Evolutionary conservation across 2,888 invertebrate genomes (phyloP), one percentile per base, ranked within the genome.

Genomic region (Malthinus flaveolus): DNA sequence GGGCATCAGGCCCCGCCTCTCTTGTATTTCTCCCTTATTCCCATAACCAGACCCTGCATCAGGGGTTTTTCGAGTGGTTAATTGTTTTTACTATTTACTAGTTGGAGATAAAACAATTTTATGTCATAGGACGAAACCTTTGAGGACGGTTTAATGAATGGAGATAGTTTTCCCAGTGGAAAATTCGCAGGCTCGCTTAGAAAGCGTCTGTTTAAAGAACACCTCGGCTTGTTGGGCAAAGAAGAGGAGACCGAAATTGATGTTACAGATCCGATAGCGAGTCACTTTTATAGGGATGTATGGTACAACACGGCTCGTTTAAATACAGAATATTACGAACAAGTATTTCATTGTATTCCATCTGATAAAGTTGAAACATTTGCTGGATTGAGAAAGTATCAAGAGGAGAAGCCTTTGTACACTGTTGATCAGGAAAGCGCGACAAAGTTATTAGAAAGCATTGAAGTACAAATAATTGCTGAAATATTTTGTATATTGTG

Each of bases 301-400:
- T 98, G 97, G 97, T 83, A 89, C 65, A 83, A 85, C 46, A 90
- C 86, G 5, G 95, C 97, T 0, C 83, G 81, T 44, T 80, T 81
- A 34, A 99, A 99, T 75, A 96, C 97, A 0, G 86, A 89, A 62
- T 86, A 95, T 46, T 98, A 90, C 78, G 97, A 97, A 73, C 81
- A 87, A 80, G 92, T 97, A 1, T 98, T 98, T 80, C 89, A 89
- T 70, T 91, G 93, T 64, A 86, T 97, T 69, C 97, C 98, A 5
- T 89, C 91, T 0, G 91, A 98, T 79, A 81, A 82, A 62, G 88
- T 95, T 0, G 86, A 87, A 67, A 87, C 86, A 3, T 96, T 96
- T 77, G 83, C 85, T 0, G 86, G 89, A 66, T 80, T 97, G 37
- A 88, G 85, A 72, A 85, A 85, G 42, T 93, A 90, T 77, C 89